These are phyloP conservation scores for Tetragonula carbonaria DNA, from an alignment of 2,888 invertebrate species.

Conservation along the genomic window DNA sequence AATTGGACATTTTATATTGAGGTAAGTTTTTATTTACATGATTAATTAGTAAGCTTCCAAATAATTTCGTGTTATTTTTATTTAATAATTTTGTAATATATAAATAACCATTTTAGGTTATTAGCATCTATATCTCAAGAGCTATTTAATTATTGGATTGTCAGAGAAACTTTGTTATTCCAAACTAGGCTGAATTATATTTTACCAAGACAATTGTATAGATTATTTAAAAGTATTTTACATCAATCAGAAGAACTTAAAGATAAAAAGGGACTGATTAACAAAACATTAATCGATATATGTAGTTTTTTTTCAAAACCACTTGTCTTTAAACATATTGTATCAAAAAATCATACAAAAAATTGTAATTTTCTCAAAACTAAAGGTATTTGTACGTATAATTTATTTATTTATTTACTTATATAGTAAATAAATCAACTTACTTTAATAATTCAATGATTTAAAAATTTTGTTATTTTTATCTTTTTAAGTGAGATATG, in stretches of 20 bases:
- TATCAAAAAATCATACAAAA: conserved; percentile 64
- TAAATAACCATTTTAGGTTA: conserved; percentile 69
- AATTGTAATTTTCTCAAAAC: conserved; percentile 71
- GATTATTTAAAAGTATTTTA: conserved; percentile 75
- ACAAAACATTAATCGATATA: conserved; percentile 66
- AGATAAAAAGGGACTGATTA: conserved; percentile 62
- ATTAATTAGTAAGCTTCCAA: neutral
- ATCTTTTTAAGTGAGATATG: conserved; percentile 85
- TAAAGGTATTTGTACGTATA: conserved; percentile 70
- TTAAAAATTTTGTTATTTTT: conserved; percentile 57
- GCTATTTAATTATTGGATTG: conserved; percentile 75
- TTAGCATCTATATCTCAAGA: conserved; percentile 76
- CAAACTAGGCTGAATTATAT: conserved; percentile 74
- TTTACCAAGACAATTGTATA: conserved; percentile 74
- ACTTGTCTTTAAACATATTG: conserved; percentile 75
- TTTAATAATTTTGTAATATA: neutral
- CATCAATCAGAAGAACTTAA: conserved; percentile 65
- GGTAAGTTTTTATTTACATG: conserved; percentile 78
- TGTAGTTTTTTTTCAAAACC: conserved; percentile 68
- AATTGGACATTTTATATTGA: conserved; percentile 86
- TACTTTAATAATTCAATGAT: neutral
- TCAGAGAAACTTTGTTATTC: conserved; percentile 76
- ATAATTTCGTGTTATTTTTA: neutral
- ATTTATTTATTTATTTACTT: too few relatives aligned
- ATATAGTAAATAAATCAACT: neutral